Conservation (phyloP, 2,888 invertebrate genomes). For the Melangyna quadrimaculata region DNA sequence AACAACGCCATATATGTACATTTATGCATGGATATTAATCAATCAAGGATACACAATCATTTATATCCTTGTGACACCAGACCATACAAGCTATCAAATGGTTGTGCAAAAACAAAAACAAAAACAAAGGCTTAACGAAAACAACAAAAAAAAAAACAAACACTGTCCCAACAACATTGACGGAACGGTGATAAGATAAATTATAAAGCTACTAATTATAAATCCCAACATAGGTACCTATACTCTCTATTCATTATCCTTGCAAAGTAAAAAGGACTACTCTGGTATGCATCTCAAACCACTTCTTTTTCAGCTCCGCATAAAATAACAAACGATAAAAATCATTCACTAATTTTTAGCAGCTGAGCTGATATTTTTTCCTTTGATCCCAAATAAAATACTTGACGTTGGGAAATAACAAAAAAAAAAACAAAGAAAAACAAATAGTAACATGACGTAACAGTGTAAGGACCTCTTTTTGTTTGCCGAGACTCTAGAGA, state of each 20-base stretch:
- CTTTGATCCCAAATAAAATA: conserved; percentile 41
- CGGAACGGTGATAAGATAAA: conserved; percentile 30
- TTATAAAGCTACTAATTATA: conserved; percentile 24
- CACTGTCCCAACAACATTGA: neutral
- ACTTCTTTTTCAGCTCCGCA: neutral
- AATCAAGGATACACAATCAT: conserved; percentile 42
- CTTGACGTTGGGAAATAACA: conserved; percentile 45
- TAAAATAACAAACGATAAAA: conserved; percentile 23
- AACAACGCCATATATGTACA: neutral
- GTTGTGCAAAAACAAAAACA: conserved; percentile 44
- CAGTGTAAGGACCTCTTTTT: conserved; percentile 7
- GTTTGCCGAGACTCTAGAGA: conserved; percentile 10
- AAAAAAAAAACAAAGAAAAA: conserved; percentile 63
- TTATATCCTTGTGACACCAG: conserved; percentile 40
- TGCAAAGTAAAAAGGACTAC: neutral
- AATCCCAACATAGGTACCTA: neutral
- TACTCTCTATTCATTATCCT: neutral
- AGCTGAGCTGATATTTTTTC: conserved; percentile 44
- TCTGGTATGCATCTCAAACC: conserved; percentile 9
- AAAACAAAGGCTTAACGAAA: too few species aligned
- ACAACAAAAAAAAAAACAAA: neutral
- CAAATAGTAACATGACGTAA: conserved; percentile 52
- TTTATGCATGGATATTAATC: neutral
- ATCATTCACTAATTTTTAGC: conserved; percentile 6
- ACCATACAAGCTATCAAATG: conserved; percentile 30